Conservation (phyloP, 2,888 invertebrate species). For the Acanthosepion lycidas region DNA sequence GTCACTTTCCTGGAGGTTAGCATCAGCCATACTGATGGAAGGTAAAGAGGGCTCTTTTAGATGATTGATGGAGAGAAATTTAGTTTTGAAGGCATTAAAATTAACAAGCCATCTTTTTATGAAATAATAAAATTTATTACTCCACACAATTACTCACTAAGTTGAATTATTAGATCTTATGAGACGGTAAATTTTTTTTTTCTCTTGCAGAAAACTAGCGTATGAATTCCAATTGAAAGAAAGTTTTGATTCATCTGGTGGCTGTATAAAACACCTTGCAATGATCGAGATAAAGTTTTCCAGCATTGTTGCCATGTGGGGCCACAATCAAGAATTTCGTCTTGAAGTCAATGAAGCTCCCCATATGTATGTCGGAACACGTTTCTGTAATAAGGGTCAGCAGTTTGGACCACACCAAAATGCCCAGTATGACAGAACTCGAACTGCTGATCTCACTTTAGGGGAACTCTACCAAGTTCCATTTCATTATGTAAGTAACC, state of each 20-base stretch:
- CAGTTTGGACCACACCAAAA: constrained; percentile 36
- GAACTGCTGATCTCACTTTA: neutral
- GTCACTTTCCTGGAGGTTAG: too few species aligned
- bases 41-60: too few species aligned
- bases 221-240: constrained; percentile 25
- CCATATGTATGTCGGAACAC: constrained; percentile 15
- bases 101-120: too few species aligned
- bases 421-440: neutral
- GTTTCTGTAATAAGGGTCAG: neutral
- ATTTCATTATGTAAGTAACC: constrained; percentile 41
- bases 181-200: neutral
- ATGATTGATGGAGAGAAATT: too few species aligned
- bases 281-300: constrained; percentile 37
- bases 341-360: constrained; percentile 38
- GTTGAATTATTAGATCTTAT: too few species aligned
- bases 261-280: neutral
- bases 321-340: neutral
- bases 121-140: too few species aligned
- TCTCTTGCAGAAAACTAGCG: neutral
- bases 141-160: too few species aligned
- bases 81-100: too few species aligned
- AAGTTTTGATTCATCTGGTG: neutral
- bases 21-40: too few species aligned
- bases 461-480: constrained; percentile 40
- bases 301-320: constrained; percentile 37